These are phyloP conservation scores for Setophaga petechia DNA, from an alignment of 2,113 vertebrate genomes.

Conservation along the genomic window DNA sequence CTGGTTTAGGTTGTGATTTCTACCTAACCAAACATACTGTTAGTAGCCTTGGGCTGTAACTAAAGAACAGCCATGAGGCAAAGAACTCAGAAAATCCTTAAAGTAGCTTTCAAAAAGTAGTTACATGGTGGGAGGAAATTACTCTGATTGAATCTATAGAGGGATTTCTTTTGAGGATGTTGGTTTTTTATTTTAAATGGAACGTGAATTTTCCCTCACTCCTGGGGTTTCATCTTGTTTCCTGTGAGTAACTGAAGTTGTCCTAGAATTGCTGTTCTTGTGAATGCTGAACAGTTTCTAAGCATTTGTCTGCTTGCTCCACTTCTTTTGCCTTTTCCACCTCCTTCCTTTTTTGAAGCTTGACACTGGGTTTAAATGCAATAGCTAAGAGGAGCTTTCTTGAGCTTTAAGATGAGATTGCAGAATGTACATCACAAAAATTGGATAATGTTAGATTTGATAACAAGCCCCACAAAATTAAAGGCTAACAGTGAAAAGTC, in stretches of 20 bases:
- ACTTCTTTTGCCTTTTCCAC: background rate
- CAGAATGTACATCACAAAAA: background rate
- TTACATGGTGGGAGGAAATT: background rate
- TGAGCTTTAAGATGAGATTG: background rate
- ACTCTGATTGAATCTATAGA: background rate
- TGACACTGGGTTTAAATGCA: background rate
- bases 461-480: background rate
- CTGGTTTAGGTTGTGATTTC: background rate
- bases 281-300: background rate
- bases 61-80: background rate
- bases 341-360: background rate
- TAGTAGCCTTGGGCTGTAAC: background rate
- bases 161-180: background rate
- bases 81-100: background rate
- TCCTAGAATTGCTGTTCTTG: background rate
- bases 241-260: background rate
- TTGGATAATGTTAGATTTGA: background rate
- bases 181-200: background rate
- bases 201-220: background rate
- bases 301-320: background rate
- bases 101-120: background rate
- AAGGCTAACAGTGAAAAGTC: background rate
- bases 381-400: background rate
- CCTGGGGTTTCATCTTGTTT: background rate
- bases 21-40: background rate